phyloP scores from a whole-genome alignment of 2,888 invertebrate species.

The Allolobophora icterica region DNA sequence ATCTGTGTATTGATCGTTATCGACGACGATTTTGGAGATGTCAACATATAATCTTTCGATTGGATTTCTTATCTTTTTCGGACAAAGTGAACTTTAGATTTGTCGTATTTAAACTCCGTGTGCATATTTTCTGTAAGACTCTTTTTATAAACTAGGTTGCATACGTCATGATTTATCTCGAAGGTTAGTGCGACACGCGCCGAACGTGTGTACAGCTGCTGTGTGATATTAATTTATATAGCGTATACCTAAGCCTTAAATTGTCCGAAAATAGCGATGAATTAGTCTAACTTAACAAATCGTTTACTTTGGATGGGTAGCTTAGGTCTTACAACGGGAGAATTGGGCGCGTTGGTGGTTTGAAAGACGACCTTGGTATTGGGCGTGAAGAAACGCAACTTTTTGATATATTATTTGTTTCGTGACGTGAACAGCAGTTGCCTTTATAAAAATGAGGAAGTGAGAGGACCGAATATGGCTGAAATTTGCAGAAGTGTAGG shows the following conservation, averaged over 20 bases:
- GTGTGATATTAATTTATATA: not conserved
- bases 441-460: not conserved
- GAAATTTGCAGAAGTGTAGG: not conserved
- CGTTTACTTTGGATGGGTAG: not conserved
- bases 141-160: not conserved
- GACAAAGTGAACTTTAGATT: not conserved
- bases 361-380: not conserved
- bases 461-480: not conserved
- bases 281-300: not conserved
- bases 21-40: conserved; percentile 14
- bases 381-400: too few species aligned
- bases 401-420: too few species aligned
- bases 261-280: not conserved
- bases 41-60: not conserved
- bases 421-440: too few species aligned
- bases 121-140: not conserved
- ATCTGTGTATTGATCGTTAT: conserved; percentile 20
- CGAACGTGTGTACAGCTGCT: conserved; percentile 6
- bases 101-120: not conserved
- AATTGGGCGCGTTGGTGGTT: not conserved
- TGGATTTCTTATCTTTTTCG: conserved; percentile 22
- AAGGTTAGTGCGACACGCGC: conserved; percentile 1
- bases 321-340: not conserved
- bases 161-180: not conserved
- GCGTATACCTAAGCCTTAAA: not conserved